Base-by-base conservation (phyloP, 2,113 vertebrate species). In the Aleadryas rufinucha region DNA sequence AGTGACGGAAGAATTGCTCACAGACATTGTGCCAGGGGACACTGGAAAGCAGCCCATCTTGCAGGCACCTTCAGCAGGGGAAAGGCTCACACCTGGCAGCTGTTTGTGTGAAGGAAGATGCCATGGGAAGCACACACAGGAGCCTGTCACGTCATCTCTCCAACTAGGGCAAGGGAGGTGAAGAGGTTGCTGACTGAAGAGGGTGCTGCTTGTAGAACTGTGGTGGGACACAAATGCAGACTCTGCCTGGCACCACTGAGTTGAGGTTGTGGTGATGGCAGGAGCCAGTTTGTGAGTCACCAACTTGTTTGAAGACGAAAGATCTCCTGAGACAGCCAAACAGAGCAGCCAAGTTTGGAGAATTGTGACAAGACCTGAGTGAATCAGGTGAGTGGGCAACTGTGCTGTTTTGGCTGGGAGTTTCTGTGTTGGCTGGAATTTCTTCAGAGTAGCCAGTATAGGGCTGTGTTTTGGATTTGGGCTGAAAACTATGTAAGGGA, bases 251-350 rank as follows among this genome's bases (percentile, higher is more conserved):
- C 30, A 31, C 30, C 53, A 5, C 2, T 54, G 54, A 18, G 4
- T 6, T 0, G 0, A 0, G 5, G 33, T 4, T 61, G 35, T 60
- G 50, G n/a, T 39, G 57, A 23, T 35, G 52, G 42, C 13, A 33
- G 64, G 14, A 68, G 7, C 12, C 31, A 68, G 59, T 72, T 45
- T 27, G 7, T 53, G 49, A 53, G 7, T 59, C 45, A 35, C 11
- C 35, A 20, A 2, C 20, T 53, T 52, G 16, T 54, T 26, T 63
- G 82, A 57, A 16, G 41, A 45, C 19, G 42, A 59, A 5, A 23
- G n/a, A 63, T n/a, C 20, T 64, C 66, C 75, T 21, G 24, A n/a
- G 27, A 24, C 27, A 75, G 72, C 7, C 53, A 66, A 35, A 66
- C 27, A 68, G n/a, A 66, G 31, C 54, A 76, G 53, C 11, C 2